Base-by-base conservation (phyloP, 2,797 vertebrate species). In the Fratercula arctica region DNA sequence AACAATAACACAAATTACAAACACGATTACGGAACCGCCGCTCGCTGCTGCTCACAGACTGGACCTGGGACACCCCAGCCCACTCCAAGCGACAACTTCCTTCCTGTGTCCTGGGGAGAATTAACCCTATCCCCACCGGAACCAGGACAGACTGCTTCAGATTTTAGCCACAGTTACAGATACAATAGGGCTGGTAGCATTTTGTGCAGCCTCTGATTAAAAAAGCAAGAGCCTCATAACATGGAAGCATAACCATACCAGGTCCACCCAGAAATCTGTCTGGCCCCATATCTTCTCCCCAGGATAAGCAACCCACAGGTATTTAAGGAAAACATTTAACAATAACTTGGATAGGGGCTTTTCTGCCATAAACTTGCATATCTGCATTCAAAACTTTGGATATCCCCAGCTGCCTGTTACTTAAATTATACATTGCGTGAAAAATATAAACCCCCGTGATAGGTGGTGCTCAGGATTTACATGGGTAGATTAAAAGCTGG, bases 371-470 rank as follows among this genome's bases (percentile, higher is more conserved):
- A 84, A 28, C 13, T 63, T 82, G 29, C 50, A 43, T 26, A 77
- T 35, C 46, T 85, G 17, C 59, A 60, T 73, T 80, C 20, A 45
- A 73, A 77, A 56, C 13, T 77, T 90, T 64, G 46, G 13, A 81
- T 15, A 69, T 45, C 5, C 12, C 20, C 29, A 77, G 16, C 37
- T 56, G 56, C 51, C 31, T 67, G n/a, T n/a, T 39, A 46, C 64
- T 73, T 63, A 48, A 89, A 59, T 77, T 35, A 24, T 21, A 11
- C 6, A 20, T 9, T 64, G 19, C 73, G 33, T 46, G 60, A 80
- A 76, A 89, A 80, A 60, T 37, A 35, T 1, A 73, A 54, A 51
- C 24, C 29, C 20, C 11, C 0, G 0, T 1, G 4, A 25, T 33
- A 70, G 37, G 31, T 74, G 31, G 16, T 82, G 43, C 41, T 70